A percentile compares a stretch with the other conserved stretches of the same genome.
phyloP scores from a whole-genome alignment of 2,888 invertebrate genomes.

The Seira sanloemensis region DNA sequence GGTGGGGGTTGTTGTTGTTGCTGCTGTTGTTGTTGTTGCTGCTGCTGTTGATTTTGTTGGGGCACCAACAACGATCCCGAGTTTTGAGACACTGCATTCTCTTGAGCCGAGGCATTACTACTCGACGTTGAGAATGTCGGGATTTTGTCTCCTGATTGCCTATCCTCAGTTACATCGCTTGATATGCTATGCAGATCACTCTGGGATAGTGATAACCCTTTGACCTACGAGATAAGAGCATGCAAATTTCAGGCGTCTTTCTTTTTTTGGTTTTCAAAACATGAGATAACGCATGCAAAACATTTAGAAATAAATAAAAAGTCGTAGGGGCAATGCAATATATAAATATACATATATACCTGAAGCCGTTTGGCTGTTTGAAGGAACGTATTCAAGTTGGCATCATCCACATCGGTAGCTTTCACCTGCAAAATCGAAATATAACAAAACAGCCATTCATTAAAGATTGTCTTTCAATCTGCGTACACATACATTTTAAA shows the following conservation, averaged over 20 bases:
- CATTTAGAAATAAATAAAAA: conserved; percentile 8
- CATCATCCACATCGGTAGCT: conserved; percentile 93
- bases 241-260: not conserved
- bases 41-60: conserved; percentile 69
- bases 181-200: conserved; percentile 74
- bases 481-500: too few relatives aligned
- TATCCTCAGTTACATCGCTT: conserved; percentile 72
- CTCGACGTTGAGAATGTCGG: conserved; percentile 62
- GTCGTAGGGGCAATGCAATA: not conserved
- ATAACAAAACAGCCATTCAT: conserved; percentile 55
- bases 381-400: conserved; percentile 91
- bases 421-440: conserved; percentile 82
- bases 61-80: conserved; percentile 72
- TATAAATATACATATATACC: too few relatives aligned
- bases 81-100: conserved; percentile 73
- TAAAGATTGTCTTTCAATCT: too few relatives aligned
- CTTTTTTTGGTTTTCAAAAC: conserved; percentile 8
- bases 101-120: conserved; percentile 67
- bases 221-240: conserved; percentile 79
- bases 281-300: not conserved
- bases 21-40: conserved; percentile 60
- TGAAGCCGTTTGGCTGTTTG: conserved; percentile 82
- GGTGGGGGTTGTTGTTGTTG: conserved; percentile 72
- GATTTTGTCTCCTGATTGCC: conserved; percentile 67
- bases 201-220: conserved; percentile 80